Evolutionary conservation across 1,140 invertebrate species (phyloP).

Genomic region (Monochamus saltuarius): DNA sequence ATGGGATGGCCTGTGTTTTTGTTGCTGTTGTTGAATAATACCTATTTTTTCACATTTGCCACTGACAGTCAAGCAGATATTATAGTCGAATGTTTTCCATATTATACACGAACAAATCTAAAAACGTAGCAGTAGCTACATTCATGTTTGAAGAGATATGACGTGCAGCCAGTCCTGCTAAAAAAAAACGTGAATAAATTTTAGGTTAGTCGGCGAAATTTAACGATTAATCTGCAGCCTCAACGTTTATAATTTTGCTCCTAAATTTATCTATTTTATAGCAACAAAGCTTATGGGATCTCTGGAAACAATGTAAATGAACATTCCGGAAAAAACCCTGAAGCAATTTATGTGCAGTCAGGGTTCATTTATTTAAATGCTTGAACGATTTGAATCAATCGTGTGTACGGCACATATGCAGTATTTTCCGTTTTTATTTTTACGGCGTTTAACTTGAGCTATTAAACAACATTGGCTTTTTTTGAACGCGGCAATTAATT

Average conservation of each 20-base stretch:
- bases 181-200: too few relatives aligned
- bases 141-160: too few relatives aligned
- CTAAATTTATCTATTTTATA: neutral
- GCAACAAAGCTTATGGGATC: neutral
- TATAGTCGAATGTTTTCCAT: too few relatives aligned
- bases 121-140: too few relatives aligned
- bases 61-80: too few relatives aligned
- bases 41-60: too few relatives aligned
- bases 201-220: too few relatives aligned
- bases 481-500: conserved; percentile 8
- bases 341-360: conserved; percentile 21
- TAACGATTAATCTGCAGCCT: neutral
- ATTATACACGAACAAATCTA: too few relatives aligned
- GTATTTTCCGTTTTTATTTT: conserved; percentile 1
- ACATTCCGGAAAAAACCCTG: neutral
- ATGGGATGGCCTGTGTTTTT: too few relatives aligned
- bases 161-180: too few relatives aligned
- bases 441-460: conserved; percentile 3
- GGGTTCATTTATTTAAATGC: conserved; percentile 23
- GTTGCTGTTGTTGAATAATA: too few relatives aligned
- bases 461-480: conserved; percentile 5
- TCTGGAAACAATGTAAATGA: conserved; percentile 17
- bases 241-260: neutral
- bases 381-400: conserved; percentile 25
- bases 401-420: conserved; percentile 11